Evolutionary conservation across 2,797 vertebrate species (phyloP).

Genomic region (Micromesistius poutassou): DNA sequence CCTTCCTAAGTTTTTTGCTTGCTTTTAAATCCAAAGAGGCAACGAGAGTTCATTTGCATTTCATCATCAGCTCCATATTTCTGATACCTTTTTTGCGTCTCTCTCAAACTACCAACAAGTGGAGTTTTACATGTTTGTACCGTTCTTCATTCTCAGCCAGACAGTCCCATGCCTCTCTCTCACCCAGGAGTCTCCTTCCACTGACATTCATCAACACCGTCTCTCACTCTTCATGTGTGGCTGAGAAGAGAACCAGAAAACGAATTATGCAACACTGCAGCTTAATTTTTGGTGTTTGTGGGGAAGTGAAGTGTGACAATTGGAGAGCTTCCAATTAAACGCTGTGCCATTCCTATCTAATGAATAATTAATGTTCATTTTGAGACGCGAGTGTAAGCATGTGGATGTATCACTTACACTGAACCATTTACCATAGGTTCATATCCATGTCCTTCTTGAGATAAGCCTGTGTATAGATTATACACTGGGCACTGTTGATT

Average conservation of each 20-base stretch:
- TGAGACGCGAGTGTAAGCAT: background rate
- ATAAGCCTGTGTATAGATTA: background rate
- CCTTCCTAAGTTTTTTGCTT: background rate
- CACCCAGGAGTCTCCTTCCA: background rate
- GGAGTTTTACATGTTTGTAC: background rate
- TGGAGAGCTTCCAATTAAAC: background rate
- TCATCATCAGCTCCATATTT: constrained; percentile 31
- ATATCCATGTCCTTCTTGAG: background rate
- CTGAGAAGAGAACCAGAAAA: background rate
- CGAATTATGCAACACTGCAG: background rate
- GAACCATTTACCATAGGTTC: background rate
- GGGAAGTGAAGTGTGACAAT: background rate
- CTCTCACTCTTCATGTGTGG: background rate
- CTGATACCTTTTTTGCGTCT: background rate
- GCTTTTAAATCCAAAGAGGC: constrained; percentile 39
- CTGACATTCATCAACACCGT: background rate
- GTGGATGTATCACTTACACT: background rate
- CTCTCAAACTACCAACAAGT: background rate
- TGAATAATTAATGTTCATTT: background rate
- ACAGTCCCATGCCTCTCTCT: background rate
- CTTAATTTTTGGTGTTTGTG: background rate
- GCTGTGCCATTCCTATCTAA: background rate
- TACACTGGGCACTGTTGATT: background rate
- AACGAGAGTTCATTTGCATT: constrained; percentile 42
- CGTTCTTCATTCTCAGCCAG: background rate